Base-by-base conservation (phyloP, 1,140 invertebrate genomes). In the Hylyphantes graminicola region DNA sequence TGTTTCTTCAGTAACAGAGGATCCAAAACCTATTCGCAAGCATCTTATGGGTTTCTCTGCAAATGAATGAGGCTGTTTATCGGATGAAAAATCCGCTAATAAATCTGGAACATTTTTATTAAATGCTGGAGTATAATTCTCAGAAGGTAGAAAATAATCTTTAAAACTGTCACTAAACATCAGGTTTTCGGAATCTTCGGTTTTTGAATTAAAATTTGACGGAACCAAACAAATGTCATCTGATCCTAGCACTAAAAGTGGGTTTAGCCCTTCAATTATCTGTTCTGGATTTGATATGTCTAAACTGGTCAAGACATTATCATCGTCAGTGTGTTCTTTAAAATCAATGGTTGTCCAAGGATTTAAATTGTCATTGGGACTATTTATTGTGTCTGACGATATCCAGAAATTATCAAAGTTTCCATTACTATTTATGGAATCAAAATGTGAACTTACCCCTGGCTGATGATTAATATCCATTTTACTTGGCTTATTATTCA, bases 91-190 rank as follows among this genome's bases (percentile, higher is more conserved):
- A 55, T 12, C 35, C 0, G n/a, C n/a, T 15, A 48, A 59, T 70
- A 68, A 13, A 50, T 54, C 48, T 48, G 54, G 54, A 48, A 65
- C 77, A 50, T 48, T 35, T 5, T 70, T 59, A 57, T 74, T 75
- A 64, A 83, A 83, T 6, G n/a, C 35, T 15, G 61, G 82, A n/a
- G 67, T n/a, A 59, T 51, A 59, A 51, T 70, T 68, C 11, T 84
- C 79, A 35, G 72, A 57, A 7, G 82, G 82, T 11, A 84, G 51
- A 21, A 84, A 84, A 9, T 84, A 84, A 84, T 84, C 82, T 72
- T 84, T 84, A 21, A 84, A 84, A 68, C 59, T 63, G 53, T 84
- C 82, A 21, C 73, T 84, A 53, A 77, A 84, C 73, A 74, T 74
- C 11, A 83, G 17, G 6, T 50, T 51, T 35, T 80, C 65, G 17